Base-by-base conservation (phyloP, 2,888 invertebrate genomes). In the Folsomia manolachei region DNA sequence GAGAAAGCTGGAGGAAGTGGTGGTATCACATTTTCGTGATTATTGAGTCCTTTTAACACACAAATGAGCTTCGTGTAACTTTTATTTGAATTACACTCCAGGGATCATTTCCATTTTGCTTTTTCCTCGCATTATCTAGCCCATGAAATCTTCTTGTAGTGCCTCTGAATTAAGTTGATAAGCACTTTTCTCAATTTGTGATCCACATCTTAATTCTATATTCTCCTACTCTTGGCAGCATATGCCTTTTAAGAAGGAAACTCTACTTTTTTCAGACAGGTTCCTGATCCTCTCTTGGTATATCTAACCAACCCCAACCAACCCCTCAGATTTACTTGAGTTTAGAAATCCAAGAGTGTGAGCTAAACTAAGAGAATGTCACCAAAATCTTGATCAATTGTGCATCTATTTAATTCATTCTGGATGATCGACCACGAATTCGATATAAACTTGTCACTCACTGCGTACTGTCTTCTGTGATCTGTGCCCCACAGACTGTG, bases 21-120 rank as follows among this genome's bases (percentile, higher is more conserved):
- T 67, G 61, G 73, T 62, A 68, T 77, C 69, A 76, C 74, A 74
- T 76, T 71, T 75, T 65, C 73, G 70, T 80, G 77, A 80, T 79
- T 80, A 79, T 80, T 77, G 78, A 77, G 78, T 72, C 77, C 73
- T 76, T 76, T 79, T 80, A 80, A 79, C 79, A 78, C 78, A 80
- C 78, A 80, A 80, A 80, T 80, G 79, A 80, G 79, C 77, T 78
- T 78, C 79, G 66, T 79, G 78, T 78, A 81, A 81, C 78, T 79
- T 81, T 79, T 79, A 79, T 81, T 79, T 81, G 78, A 79, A 81
- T 78, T 77, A 76, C 79, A 78, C 80, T 81, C 80, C 61, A 71
- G 80, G 80, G 80, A 81, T 77, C 78, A 73, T 79, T 81, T 79
- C 77, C 73, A 73, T n/a, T 56, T 70, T 74, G 63, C 74, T 75